Evolutionary conservation across 2,797 vertebrate species (phyloP), one percentile per base, ranked within the genome.

Genomic region (Artibeus jamaicensis): DNA sequence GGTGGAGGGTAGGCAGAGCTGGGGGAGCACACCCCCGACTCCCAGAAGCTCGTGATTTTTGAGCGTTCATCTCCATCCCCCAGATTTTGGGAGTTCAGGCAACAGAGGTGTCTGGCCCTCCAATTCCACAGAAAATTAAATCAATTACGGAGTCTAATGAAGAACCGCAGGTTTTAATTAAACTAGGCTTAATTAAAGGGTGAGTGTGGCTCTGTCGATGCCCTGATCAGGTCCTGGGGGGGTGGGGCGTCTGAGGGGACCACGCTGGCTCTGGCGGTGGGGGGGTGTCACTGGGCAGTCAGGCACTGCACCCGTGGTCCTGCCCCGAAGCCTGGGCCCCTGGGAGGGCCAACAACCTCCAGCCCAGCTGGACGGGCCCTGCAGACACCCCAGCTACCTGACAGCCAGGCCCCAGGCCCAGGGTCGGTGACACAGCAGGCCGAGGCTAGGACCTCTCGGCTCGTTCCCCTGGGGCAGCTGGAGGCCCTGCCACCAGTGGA

Each of bases 91-190:
- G 94, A 94, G 89, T 84, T 53, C 84, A 39, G 1, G 0, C 22
- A 57, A 44, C 62, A 65, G 19, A 91, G 96, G 83, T 92, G 89
- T 93, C 96, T 97, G 96, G 95, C 78, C 89, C 97, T 98, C 76
- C 97, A 96, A 98, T 98, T 96, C 97, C 79, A 83, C 86, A 91
- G 97, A 98, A 99, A 99, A 99, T 99, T 98, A 99, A 99, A 99
- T 99, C 99, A 99, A 99, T 99, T 99, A 99, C 98, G n/a, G 84
- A 95, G 98, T 99, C 99, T 99, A 99, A 99, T 99, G 99, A 98
- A 99, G 98, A 99, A 98, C 98, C 98, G 98, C 98, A 97, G 98
- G 98, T 98, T 98, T 99, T 99, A 99, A 99, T 99, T 99, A 99
- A 99, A 99, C 98, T 97, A 98, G 98, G 98, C 98, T 98, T 99